These are phyloP conservation scores for Cygnus olor DNA, from an alignment of 2,797 vertebrate genomes.

Conservation along the genomic window DNA sequence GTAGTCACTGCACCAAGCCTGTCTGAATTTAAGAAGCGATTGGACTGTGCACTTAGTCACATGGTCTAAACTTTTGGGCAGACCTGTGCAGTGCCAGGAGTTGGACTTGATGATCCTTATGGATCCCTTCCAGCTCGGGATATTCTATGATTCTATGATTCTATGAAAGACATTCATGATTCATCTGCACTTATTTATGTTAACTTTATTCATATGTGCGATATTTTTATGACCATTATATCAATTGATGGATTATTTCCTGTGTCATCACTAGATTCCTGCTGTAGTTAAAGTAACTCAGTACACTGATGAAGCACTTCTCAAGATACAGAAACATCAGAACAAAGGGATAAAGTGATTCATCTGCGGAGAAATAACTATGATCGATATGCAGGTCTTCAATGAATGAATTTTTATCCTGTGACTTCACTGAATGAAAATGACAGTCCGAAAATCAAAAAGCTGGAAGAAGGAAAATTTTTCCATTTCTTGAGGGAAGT, in stretches of 20 bases:
- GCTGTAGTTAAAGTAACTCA: accelerated
- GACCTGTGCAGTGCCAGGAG: too few relatives aligned
- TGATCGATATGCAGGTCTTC: background rate
- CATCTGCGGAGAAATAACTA: background rate
- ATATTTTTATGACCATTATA: background rate
- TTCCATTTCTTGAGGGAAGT: conserved; percentile 3
- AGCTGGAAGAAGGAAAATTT: background rate
- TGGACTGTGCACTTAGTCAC: too few relatives aligned
- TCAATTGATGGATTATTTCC: background rate
- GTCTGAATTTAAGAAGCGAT: too few relatives aligned
- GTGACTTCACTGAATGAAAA: background rate
- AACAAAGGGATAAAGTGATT: background rate
- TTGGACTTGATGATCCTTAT: too few relatives aligned
- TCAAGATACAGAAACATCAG: background rate
- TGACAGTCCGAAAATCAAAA: conserved; percentile 14
- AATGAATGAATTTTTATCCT: background rate
- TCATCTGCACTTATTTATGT: background rate
- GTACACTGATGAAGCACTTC: background rate
- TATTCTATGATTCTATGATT: too few relatives aligned
- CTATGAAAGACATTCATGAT: background rate
- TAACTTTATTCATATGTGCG: background rate
- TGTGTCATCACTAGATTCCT: background rate
- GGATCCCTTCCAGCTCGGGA: too few relatives aligned
- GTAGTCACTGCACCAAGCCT: too few relatives aligned
- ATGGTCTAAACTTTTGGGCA: too few relatives aligned